Percentiles rank a stretch among this genome's conserved stretches.
Evolutionary conservation across 1,140 invertebrate genomes (phyloP).

Genomic region (Solen grandis): DNA sequence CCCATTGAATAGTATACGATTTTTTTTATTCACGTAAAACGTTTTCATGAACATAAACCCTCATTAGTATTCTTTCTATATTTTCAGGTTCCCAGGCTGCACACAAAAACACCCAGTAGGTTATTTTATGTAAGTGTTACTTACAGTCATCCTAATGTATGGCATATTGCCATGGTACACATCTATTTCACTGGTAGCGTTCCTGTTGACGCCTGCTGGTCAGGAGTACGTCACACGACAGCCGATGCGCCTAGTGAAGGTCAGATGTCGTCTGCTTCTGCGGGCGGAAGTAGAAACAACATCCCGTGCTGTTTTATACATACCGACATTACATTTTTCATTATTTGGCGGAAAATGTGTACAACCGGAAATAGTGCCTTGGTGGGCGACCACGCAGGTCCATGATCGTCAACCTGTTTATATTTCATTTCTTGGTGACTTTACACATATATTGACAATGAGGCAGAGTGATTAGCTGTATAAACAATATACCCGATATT

Average conservation of each 20-base stretch:
- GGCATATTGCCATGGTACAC: slow-evolving; percentile 77
- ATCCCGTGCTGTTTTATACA: slow-evolving; percentile 4
- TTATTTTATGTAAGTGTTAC: slow-evolving; percentile 72
- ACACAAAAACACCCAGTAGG: slow-evolving; percentile 74
- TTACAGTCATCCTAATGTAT: slow-evolving; percentile 72
- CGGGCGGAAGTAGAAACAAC: slow-evolving; percentile 16
- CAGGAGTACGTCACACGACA: slow-evolving; percentile 12
- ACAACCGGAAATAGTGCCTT: no score
- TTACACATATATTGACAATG: no score
- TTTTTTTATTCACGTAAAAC: not conserved
- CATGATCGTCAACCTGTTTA: no score
- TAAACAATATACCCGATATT: no score
- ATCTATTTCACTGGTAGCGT: slow-evolving; percentile 5
- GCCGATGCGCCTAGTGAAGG: not conserved
- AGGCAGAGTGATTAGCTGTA: no score
- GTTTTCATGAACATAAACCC: not conserved
- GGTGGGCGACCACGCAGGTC: no score
- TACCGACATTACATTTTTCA: not conserved
- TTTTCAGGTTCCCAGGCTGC: slow-evolving; percentile 59
- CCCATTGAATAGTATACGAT: no score
- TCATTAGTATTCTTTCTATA: slow-evolving; percentile 41
- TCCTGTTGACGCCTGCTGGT: slow-evolving; percentile 25
- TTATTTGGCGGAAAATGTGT: not conserved
- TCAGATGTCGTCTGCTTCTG: slow-evolving; percentile 9
- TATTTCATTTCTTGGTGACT: no score